These are phyloP conservation scores for Clarias platycephalus DNA, from an alignment of 2,797 vertebrate species.

Conservation along the genomic window DNA sequence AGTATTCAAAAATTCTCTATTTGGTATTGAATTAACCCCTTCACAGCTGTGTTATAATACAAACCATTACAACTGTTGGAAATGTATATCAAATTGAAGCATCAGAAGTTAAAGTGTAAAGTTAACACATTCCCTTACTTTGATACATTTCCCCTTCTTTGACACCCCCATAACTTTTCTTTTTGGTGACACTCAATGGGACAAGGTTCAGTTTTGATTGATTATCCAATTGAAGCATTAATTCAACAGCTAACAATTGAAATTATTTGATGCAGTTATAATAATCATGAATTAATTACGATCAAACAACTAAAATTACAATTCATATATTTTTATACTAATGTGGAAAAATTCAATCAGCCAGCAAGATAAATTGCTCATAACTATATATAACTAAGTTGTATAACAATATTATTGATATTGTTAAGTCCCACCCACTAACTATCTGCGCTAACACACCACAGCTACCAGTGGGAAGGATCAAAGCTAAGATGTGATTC, in stretches of 20 bases:
- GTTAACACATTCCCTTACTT: not conserved
- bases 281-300: not conserved
- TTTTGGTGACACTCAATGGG: not conserved
- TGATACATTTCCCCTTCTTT: too few species aligned
- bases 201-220: not conserved
- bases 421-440: not conserved
- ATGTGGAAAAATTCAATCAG: too few species aligned
- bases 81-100: not conserved
- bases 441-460: not conserved
- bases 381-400: not conserved
- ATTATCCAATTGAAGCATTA: not conserved
- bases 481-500: not conserved
- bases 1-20: constrained; percentile 13
- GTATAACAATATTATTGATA: not conserved
- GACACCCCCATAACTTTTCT: not conserved
- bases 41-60: not conserved
- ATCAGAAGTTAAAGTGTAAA: not conserved
- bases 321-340: too few species aligned
- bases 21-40: constrained; percentile 14
- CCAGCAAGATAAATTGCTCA: not conserved
- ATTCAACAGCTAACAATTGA: not conserved
- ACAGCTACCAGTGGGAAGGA: not conserved
- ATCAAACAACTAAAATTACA: not conserved
- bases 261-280: not conserved
- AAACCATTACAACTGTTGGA: not conserved